phyloP scores from a whole-genome alignment of 2,888 invertebrate species.

The Protophormia terraenovae region DNA sequence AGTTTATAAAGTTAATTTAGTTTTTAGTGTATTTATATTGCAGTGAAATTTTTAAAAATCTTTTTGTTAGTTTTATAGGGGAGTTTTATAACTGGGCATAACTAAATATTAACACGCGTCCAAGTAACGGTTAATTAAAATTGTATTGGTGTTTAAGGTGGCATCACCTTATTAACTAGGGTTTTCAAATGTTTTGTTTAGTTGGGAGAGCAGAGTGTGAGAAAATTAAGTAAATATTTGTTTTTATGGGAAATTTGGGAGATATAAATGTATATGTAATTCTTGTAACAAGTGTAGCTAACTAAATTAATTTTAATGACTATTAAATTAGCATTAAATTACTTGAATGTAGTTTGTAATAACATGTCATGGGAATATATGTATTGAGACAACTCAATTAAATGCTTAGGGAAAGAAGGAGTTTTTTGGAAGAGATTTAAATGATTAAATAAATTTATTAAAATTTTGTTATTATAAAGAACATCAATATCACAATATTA shows the following conservation, averaged over 20 bases:
- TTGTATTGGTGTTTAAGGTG: background rate
- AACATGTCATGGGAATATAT: conserved; percentile 5
- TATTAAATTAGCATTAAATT: conserved; percentile 51
- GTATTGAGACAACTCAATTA: conserved; percentile 13
- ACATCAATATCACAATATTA: too few species aligned
- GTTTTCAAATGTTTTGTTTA: background rate
- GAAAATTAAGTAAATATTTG: conserved; percentile 57
- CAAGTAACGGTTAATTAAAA: conserved; percentile 61
- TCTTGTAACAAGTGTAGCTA: conserved; percentile 59
- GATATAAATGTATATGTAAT: background rate
- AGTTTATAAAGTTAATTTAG: conserved; percentile 40
- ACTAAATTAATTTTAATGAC: conserved; percentile 49
- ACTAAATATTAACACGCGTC: conserved; percentile 62
- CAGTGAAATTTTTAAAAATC: background rate
- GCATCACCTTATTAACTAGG: background rate
- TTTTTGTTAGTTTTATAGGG: conserved; percentile 11
- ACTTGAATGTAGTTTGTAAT: background rate
- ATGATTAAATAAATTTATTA: background rate
- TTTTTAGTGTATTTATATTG: conserved; percentile 13
- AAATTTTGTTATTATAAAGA: background rate
- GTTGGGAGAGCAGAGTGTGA: conserved; percentile 41
- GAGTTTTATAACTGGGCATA: conserved; percentile 31
- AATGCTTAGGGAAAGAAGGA: background rate
- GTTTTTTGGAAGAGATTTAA: background rate
- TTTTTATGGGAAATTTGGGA: conserved; percentile 41